phyloP scores from a whole-genome alignment of 2,113 vertebrate genomes.

The Sylvia atricapilla region DNA sequence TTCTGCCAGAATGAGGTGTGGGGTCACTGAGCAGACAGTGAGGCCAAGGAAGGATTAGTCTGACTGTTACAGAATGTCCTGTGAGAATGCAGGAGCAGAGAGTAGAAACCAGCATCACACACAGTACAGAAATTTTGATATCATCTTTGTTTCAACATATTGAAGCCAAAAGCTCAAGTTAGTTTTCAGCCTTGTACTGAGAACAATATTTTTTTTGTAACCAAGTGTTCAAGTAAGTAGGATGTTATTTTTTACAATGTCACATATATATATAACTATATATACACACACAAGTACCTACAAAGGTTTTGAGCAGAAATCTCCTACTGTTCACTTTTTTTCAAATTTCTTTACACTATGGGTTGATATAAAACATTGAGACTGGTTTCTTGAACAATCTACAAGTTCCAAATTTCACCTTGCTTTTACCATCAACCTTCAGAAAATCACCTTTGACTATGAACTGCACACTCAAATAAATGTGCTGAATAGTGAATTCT shows the following conservation, averaged over 20 bases:
- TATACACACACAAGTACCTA: not conserved
- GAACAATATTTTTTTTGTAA: not conserved
- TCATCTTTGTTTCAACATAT: not conserved
- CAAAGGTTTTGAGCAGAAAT: not conserved
- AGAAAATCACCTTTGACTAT: not conserved
- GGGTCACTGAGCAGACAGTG: not conserved
- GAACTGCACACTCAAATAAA: not conserved
- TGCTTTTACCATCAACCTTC: not conserved
- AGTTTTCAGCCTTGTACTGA: not conserved
- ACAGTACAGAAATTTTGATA: not conserved
- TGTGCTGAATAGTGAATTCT: not conserved
- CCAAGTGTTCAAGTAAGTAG: not conserved
- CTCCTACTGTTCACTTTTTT: not conserved
- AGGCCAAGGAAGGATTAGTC: not conserved
- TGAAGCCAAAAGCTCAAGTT: not conserved
- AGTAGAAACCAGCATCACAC: rapidly evolving
- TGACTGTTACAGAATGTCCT: not conserved
- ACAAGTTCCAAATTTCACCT: not conserved
- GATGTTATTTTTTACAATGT: not conserved
- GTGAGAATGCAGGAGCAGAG: not conserved
- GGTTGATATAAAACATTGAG: not conserved
- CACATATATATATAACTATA: not conserved
- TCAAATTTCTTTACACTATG: not conserved
- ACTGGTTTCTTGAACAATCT: not conserved
- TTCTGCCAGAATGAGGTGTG: not conserved